Conservation (phyloP, 1,140 invertebrate species). For the Gonioctena quinquepunctata region DNA sequence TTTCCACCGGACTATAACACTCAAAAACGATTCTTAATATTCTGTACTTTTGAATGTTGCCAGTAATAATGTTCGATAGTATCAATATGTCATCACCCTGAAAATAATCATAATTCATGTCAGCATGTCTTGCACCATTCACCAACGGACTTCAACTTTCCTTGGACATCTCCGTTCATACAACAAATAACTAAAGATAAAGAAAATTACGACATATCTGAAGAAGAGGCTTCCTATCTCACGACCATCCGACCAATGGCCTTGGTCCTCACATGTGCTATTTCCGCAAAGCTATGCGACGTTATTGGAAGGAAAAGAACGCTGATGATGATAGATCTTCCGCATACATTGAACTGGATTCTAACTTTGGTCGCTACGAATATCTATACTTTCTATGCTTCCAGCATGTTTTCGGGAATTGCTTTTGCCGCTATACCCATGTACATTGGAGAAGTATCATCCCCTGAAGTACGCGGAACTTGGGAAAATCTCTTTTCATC, state of each 20-base stretch:
- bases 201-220: background rate
- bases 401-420: slow-evolving; percentile 22
- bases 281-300: slow-evolving; percentile 22
- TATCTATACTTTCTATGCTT: slow-evolving; percentile 9
- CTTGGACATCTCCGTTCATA: slow-evolving; percentile 24
- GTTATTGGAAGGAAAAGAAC: slow-evolving; percentile 33
- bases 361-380: slow-evolving; percentile 4
- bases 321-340: slow-evolving; percentile 27
- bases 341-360: slow-evolving; percentile 13
- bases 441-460: slow-evolving; percentile 37
- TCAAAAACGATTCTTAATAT: too few relatives aligned
- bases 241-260: background rate
- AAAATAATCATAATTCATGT: background rate
- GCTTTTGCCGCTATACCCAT: slow-evolving; percentile 24
- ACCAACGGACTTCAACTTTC: slow-evolving; percentile 4
- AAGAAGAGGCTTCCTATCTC: background rate
- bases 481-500: slow-evolving; percentile 54
- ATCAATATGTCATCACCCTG: too few relatives aligned
- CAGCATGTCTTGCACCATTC: background rate
- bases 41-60: too few relatives aligned
- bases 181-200: slow-evolving; percentile 11
- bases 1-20: too few relatives aligned
- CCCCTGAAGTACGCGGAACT: slow-evolving; percentile 32
- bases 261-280: background rate
- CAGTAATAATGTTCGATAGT: too few relatives aligned